A percentile compares a stretch with the other conserved stretches of the same genome.
Evolutionary conservation across 2,797 vertebrate species (phyloP).

Genomic region (Thunnus albacares): DNA sequence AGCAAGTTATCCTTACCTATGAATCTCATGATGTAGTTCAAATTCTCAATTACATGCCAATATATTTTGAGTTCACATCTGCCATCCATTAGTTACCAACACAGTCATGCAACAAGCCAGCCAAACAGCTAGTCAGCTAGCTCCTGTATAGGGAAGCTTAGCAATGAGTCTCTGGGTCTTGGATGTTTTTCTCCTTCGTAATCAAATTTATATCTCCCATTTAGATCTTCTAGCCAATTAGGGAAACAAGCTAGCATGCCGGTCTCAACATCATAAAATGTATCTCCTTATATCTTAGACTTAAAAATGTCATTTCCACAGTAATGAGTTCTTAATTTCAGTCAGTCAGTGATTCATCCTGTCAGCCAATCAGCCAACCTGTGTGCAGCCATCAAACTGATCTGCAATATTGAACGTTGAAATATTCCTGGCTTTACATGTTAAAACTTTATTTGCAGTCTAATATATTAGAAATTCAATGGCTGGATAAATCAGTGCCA

Average conservation of each 20-base stretch:
- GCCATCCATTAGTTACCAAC: constrained; percentile 18
- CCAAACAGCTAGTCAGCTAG: not conserved
- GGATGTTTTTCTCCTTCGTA: not conserved
- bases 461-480: constrained; percentile 51
- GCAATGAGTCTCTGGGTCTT: not conserved
- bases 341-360: constrained; percentile 36
- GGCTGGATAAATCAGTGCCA: constrained; percentile 58
- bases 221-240: constrained; percentile 20
- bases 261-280: constrained; percentile 9
- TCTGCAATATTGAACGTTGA: constrained; percentile 34
- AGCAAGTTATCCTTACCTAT: not conserved
- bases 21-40: not conserved
- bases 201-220: not conserved
- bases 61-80: constrained; percentile 20
- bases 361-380: constrained; percentile 28
- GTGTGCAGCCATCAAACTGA: constrained; percentile 33
- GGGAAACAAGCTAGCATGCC: not conserved
- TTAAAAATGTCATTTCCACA: constrained; percentile 33
- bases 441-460: constrained; percentile 58
- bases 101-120: not conserved
- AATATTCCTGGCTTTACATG: constrained; percentile 31
- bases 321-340: constrained; percentile 40
- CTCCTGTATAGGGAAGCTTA: not conserved
- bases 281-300: not conserved
- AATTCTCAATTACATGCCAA: constrained; percentile 16